A percentile compares a stretch with the other conserved stretches of the same genome.
These are phyloP conservation scores for Thryonomys swinderianus DNA, from an alignment of 2,113 vertebrate genomes.

Conservation along the genomic window DNA sequence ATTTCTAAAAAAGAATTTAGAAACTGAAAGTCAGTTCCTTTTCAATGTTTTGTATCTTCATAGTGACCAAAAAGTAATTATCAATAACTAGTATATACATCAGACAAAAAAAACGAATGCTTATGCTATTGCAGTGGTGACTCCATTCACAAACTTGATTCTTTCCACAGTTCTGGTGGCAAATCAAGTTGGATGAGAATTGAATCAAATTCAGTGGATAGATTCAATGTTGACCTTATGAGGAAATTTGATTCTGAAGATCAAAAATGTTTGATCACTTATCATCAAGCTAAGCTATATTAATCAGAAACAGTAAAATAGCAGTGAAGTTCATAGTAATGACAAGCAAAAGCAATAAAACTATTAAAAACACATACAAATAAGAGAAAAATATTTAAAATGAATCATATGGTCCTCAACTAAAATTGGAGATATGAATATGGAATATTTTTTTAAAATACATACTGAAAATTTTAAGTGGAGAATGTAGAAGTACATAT, in stretches of 20 bases:
- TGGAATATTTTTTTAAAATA: background rate
- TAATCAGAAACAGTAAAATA: background rate
- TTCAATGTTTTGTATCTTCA: slow-evolving; percentile 1
- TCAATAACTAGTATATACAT: background rate
- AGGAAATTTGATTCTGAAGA: background rate
- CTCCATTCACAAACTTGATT: background rate
- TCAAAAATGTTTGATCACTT: background rate
- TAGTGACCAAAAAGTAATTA: background rate
- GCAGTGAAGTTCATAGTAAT: background rate
- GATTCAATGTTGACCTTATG: background rate
- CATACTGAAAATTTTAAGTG: background rate
- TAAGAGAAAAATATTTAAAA: background rate
- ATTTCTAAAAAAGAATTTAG: background rate
- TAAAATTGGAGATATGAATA: background rate
- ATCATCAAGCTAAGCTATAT: background rate
- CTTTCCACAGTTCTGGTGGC: background rate
- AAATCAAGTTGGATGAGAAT: background rate
- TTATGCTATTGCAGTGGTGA: background rate
- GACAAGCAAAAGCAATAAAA: background rate
- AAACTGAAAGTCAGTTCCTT: background rate
- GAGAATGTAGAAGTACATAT: background rate
- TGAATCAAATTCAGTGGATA: background rate
- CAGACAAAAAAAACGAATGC: background rate
- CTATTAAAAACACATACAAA: background rate
- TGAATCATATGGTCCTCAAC: background rate